Percentiles rank a stretch among this genome's conserved stretches.
Conservation (phyloP, 2,888 invertebrate genomes). For the Odontocolon sp. region DNA sequence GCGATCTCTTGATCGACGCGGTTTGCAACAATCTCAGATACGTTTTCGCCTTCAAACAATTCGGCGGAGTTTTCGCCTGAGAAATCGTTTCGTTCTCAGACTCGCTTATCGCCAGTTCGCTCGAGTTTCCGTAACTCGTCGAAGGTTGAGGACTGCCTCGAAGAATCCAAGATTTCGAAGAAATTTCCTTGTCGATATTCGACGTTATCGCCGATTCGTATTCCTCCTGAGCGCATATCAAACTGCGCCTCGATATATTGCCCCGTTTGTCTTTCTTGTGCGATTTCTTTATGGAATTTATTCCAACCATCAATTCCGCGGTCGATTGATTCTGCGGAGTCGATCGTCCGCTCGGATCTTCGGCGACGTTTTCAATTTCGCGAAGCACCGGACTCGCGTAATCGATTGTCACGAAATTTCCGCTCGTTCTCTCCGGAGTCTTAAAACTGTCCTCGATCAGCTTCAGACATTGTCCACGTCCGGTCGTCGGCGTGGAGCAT, state of each 20-base stretch:
- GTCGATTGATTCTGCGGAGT: constrained; percentile 71
- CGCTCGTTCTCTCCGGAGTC: constrained; percentile 22
- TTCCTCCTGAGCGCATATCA: constrained; percentile 28
- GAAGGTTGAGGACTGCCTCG: constrained; percentile 59
- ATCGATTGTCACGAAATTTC: constrained; percentile 8
- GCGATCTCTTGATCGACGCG: constrained; percentile 75
- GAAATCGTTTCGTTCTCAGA: neutral
- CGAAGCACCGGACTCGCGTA: constrained; percentile 13
- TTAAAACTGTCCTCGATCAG: constrained; percentile 5
- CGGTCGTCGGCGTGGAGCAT: constrained; percentile 49
- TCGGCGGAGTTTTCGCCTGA: constrained; percentile 70
- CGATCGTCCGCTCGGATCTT: constrained; percentile 64
- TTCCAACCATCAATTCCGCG: constrained; percentile 65
- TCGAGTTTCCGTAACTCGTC: constrained; percentile 53
- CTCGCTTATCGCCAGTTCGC: neutral
- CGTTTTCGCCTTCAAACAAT: constrained; percentile 66
- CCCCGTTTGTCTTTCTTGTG: constrained; percentile 75
- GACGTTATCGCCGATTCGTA: constrained; percentile 6
- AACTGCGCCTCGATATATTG: constrained; percentile 37
- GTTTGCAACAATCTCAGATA: constrained; percentile 68
- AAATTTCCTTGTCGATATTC: constrained; percentile 13
- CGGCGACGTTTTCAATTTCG: constrained; percentile 4
- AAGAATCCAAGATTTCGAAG: constrained; percentile 4
- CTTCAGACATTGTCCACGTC: neutral
- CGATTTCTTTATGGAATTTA: constrained; percentile 75